Evolutionary conservation across 2,113 vertebrate genomes (phyloP).

Genomic region (Cygnus buccinator): DNA sequence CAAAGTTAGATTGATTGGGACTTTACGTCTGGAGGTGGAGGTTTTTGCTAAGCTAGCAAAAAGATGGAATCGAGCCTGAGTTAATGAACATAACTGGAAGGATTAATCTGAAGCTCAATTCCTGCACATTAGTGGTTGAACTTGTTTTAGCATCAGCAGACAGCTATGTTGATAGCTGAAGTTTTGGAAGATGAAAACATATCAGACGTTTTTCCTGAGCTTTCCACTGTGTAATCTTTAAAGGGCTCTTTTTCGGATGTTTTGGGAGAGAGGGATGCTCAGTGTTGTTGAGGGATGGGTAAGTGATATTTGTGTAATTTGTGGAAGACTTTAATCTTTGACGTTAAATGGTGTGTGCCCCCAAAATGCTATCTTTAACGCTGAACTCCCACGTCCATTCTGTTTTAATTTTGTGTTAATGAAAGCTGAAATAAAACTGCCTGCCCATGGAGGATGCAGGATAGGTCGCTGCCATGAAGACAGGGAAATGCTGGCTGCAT

Average conservation of each 20-base stretch:
- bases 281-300: too few species aligned
- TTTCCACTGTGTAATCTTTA: neutral
- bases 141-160: neutral
- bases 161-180: neutral
- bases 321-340: neutral
- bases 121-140: neutral
- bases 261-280: neutral
- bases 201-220: neutral
- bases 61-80: neutral
- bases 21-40: neutral
- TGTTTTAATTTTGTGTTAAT: neutral
- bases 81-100: neutral
- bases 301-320: neutral
- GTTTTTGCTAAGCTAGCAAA: neutral
- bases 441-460: neutral
- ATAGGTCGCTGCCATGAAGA: fast-evolving
- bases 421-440: neutral
- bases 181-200: neutral
- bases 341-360: neutral
- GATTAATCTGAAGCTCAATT: neutral
- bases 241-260: neutral
- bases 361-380: neutral
- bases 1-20: neutral
- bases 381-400: neutral
- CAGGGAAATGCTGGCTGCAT: neutral